Percentiles rank a stretch among this genome's conserved stretches.
Conservation (phyloP, 2,888 invertebrate species). For the Dicyrtoma fusca region DNA sequence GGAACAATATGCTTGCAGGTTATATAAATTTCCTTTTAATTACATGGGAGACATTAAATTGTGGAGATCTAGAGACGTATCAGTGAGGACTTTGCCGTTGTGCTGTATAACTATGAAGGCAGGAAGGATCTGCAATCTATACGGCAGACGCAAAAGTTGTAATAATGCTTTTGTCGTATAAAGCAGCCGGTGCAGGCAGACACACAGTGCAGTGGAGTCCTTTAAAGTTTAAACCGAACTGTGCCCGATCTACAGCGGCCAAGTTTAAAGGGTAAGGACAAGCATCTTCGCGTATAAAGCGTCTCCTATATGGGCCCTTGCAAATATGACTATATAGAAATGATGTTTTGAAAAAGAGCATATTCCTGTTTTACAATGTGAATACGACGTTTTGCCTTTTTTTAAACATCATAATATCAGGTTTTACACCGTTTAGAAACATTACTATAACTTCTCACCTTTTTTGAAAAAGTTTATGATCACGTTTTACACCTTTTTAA, state of each 20-base stretch:
- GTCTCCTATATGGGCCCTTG: too few relatives aligned
- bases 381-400: too few relatives aligned
- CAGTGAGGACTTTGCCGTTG: background rate
- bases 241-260: background rate
- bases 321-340: too few relatives aligned
- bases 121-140: background rate
- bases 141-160: too few relatives aligned
- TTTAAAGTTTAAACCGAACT: background rate
- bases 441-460: too few relatives aligned
- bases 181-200: constrained; percentile 1
- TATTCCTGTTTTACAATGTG: too few relatives aligned
- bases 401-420: too few relatives aligned
- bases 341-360: too few relatives aligned
- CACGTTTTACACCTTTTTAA: too few relatives aligned
- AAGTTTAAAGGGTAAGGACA: background rate
- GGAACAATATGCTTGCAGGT: background rate
- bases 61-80: background rate
- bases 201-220: background rate
- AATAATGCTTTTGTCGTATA: background rate
- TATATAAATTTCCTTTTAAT: constrained; percentile 1
- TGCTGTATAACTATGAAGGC: background rate
- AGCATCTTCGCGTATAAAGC: too few relatives aligned
- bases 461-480: too few relatives aligned
- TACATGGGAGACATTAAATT: background rate
- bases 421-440: too few relatives aligned